Evolutionary conservation across 2,888 invertebrate genomes (phyloP).

Genomic region (Callyntrura guangdongensis): DNA sequence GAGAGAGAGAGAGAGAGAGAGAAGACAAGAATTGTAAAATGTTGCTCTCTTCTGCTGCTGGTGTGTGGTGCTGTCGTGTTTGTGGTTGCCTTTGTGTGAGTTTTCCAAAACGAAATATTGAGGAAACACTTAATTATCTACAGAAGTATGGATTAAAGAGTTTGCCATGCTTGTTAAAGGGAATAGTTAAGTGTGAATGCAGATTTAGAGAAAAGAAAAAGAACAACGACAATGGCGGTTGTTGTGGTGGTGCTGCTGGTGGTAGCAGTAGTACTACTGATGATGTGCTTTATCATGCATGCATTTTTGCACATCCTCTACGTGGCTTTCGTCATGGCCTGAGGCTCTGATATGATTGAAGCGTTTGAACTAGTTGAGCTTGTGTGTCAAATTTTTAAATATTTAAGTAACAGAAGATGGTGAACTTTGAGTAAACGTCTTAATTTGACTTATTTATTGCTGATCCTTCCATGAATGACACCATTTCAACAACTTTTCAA

Average conservation of each 20-base stretch:
- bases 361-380: slow-evolving; percentile 79
- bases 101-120: slow-evolving; percentile 42
- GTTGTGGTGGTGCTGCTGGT: slow-evolving; percentile 26
- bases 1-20: background rate
- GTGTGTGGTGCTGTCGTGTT: background rate
- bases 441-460: slow-evolving; percentile 80
- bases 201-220: slow-evolving; percentile 4
- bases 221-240: slow-evolving; percentile 29
- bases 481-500: slow-evolving; percentile 75
- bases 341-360: slow-evolving; percentile 75
- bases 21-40: background rate
- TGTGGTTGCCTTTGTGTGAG: slow-evolving; percentile 38
- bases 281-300: slow-evolving; percentile 79
- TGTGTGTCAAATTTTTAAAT: slow-evolving; percentile 77
- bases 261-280: background rate
- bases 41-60: background rate
- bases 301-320: slow-evolving; percentile 76
- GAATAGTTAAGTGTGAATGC: slow-evolving; percentile 67
- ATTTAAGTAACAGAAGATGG: slow-evolving; percentile 69
- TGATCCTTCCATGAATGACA: slow-evolving; percentile 78
- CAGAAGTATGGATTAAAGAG: slow-evolving; percentile 63
- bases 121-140: slow-evolving; percentile 59
- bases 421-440: slow-evolving; percentile 77
- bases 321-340: slow-evolving; percentile 77
- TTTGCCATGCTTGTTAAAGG: slow-evolving; percentile 65